Base-by-base conservation (phyloP, 2,113 vertebrate genomes). In the Azemiops feae region DNA sequence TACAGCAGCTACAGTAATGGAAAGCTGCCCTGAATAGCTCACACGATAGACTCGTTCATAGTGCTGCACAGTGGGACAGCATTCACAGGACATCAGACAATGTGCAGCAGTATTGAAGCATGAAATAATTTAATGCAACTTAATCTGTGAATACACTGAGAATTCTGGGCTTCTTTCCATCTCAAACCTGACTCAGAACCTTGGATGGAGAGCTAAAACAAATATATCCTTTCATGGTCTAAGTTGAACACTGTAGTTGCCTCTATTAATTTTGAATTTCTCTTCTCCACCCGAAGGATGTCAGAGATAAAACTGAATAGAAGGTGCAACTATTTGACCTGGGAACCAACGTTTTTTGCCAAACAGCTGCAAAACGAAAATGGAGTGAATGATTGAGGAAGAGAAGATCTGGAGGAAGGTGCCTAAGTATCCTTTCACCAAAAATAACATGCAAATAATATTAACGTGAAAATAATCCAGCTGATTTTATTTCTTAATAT, bases 101-200 rank as follows among this genome's bases (percentile, higher is more conserved):
- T 86, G 53, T 93, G 89, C 87, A 86, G 55, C 93, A 91, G 89
- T 95, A 50, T 43, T 95, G 90, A 87, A 94, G 74, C 55, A 53
- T 93, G 94, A 94, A 97, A 39, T 92, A 91, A 90, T 89, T 92
- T 96, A 95, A 93, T 94, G 88, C 94, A 94, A 92, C 55, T 91
- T 95, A 89, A 92, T 93, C 94, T 95, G 92, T 86, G 87, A 47
- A 87, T 1, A 30, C 93, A 95, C 60, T 89, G 95, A 95, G 86
- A 95, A 96, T 93, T 95, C 94, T 96, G 94, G 95, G 95, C 95
- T 95, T 81, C 94, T 91, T 94, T 97, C 95, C 93, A 95, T 95
- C 89, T 95, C 89, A 93, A 5, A 95, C 96, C 94, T 97, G 94
- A 94, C 95, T 94, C 88, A 87, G 52, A 95, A 93, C 85, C 91